Conservation (phyloP, 1,140 invertebrate genomes). For the Trichogramma pretiosum region DNA sequence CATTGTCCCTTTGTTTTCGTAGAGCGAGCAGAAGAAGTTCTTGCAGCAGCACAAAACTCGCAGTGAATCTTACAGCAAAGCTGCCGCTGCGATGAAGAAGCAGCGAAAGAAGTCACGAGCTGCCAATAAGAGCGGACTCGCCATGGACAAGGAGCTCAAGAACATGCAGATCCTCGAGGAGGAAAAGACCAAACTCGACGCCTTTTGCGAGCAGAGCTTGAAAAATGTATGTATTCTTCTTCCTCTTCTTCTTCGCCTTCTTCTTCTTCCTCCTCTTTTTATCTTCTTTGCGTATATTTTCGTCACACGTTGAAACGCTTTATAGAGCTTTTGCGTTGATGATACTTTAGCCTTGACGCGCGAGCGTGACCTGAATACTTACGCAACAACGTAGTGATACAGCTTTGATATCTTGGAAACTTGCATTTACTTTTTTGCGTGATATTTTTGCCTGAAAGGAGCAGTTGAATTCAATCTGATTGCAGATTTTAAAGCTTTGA, state of each 20-base stretch:
- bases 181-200: slow-evolving; percentile 80
- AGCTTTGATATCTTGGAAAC: no score
- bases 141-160: slow-evolving; percentile 84
- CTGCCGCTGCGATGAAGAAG: slow-evolving; percentile 80
- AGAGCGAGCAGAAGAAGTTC: slow-evolving; percentile 86
- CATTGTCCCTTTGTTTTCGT: slow-evolving; percentile 24
- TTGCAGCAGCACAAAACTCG: slow-evolving; percentile 80
- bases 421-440: no score
- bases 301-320: no score
- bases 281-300: not conserved
- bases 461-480: no score
- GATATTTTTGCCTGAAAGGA: no score
- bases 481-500: no score
- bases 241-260: no score
- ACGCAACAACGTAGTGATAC: no score
- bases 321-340: no score
- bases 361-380: no score
- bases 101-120: slow-evolving; percentile 77
- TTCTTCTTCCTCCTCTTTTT: not conserved
- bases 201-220: slow-evolving; percentile 82
- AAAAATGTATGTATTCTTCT: slow-evolving; percentile 68
- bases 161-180: slow-evolving; percentile 84
- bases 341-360: no score
- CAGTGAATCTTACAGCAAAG: slow-evolving; percentile 81
- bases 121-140: slow-evolving; percentile 64